Evolutionary conservation across 1,140 invertebrate genomes (phyloP).

Genomic region (Scaptomyza hsui): DNA sequence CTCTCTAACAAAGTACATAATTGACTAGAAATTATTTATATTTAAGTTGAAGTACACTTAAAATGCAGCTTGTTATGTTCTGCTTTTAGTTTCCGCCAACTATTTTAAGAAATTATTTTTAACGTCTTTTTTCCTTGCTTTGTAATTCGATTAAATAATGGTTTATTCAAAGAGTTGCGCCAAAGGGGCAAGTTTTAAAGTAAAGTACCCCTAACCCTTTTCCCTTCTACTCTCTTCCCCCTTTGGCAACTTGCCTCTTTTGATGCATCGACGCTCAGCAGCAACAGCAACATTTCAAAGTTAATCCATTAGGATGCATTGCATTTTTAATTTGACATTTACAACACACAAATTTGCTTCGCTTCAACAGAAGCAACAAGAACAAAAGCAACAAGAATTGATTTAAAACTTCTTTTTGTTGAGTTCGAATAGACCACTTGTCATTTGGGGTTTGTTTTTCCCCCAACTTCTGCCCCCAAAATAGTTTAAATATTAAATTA

Average conservation of each 20-base stretch:
- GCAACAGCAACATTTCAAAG: slow-evolving; percentile 53
- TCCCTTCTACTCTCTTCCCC: background rate
- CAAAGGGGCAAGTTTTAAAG: slow-evolving; percentile 11
- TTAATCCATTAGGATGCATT: slow-evolving; percentile 78
- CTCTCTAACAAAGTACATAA: too few species aligned
- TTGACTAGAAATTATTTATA: too few species aligned
- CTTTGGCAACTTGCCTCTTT: background rate
- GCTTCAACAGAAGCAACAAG: slow-evolving; percentile 31
- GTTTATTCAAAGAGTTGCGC: slow-evolving; percentile 47
- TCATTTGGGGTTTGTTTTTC: slow-evolving; percentile 15
- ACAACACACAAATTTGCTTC: slow-evolving; percentile 67
- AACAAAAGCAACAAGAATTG: slow-evolving; percentile 35
- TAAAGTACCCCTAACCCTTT: too few species aligned
- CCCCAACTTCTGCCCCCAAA: slow-evolving; percentile 36
- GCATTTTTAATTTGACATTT: slow-evolving; percentile 82
- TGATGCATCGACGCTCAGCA: slow-evolving; percentile 70
- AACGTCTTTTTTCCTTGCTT: slow-evolving; percentile 9
- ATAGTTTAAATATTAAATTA: slow-evolving; percentile 72
- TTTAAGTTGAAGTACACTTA: background rate
- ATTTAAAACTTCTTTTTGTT: slow-evolving; percentile 5
- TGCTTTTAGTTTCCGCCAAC: background rate
- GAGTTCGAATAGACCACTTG: slow-evolving; percentile 5
- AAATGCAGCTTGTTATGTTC: background rate
- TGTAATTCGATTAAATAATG: slow-evolving; percentile 48
- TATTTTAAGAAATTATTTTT: slow-evolving; percentile 17